phyloP scores from a whole-genome alignment of 2,113 vertebrate genomes.

The Gnathonemus longibarbis region DNA sequence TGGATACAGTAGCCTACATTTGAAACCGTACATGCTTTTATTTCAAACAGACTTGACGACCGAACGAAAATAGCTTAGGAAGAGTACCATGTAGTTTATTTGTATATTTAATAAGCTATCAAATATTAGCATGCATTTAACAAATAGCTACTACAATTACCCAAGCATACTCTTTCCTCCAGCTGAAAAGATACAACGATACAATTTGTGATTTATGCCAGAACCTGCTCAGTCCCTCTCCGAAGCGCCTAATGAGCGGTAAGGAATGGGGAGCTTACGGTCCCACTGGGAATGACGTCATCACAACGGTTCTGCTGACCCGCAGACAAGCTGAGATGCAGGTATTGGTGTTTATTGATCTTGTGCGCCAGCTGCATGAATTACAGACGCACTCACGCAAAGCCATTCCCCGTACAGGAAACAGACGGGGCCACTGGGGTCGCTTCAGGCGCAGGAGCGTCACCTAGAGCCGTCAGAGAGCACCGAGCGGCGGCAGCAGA shows the following conservation, averaged over 20 bases:
- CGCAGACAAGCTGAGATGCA: not conserved
- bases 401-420: not conserved
- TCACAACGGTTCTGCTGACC: conserved; percentile 10
- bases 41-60: not conserved
- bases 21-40: not conserved
- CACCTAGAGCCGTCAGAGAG: not conserved
- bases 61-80: not conserved
- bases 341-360: conserved; percentile 9
- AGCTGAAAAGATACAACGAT: not conserved
- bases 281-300: not conserved
- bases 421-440: not conserved
- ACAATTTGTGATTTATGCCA: not conserved
- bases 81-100: not conserved
- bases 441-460: not conserved
- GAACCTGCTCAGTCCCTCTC: not conserved
- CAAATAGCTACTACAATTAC: not conserved
- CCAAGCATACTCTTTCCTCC: not conserved
- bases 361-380: not conserved
- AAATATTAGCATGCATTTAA: not conserved
- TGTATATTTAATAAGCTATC: not conserved
- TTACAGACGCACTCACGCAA: not conserved
- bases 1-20: not conserved
- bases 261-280: not conserved
- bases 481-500: not conserved
- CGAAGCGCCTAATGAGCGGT: not conserved